A percentile compares a stretch with the other conserved stretches of the same genome.
Evolutionary conservation across 1,140 invertebrate genomes (phyloP).

Genomic region (Anthonomus grandis): DNA sequence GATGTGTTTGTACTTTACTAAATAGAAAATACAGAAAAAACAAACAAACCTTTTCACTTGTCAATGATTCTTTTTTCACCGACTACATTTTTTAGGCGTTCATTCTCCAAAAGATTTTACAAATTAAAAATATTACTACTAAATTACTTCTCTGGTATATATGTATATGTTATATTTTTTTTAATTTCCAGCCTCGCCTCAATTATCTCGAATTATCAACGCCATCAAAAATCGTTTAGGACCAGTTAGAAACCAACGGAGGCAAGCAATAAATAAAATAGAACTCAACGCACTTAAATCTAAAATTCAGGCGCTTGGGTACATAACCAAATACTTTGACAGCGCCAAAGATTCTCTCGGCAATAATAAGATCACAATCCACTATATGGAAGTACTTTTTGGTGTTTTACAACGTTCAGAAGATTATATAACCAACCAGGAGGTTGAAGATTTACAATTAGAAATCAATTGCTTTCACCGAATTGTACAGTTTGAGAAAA

Average conservation of each 20-base stretch:
- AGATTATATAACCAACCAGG: conserved; percentile 49
- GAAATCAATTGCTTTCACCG: conserved; percentile 34
- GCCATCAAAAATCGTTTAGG: conserved; percentile 8
- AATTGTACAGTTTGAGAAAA: conserved; percentile 30
- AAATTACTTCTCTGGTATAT: too few relatives aligned
- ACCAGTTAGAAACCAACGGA: conserved; percentile 7
- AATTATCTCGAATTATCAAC: too few relatives aligned
- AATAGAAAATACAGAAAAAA: too few relatives aligned
- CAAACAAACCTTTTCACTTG: too few relatives aligned
- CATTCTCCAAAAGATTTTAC: too few relatives aligned
- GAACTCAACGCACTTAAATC: conserved; percentile 26
- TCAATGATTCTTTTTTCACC: too few relatives aligned
- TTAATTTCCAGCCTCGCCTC: too few relatives aligned
- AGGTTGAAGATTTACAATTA: conserved; percentile 38
- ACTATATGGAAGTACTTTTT: conserved; percentile 21
- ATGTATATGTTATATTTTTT: too few relatives aligned
- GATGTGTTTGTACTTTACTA: too few relatives aligned
- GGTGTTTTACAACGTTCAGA: conserved; percentile 40
- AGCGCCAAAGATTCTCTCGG: background rate
- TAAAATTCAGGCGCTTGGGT: conserved; percentile 29
- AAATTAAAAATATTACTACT: too few relatives aligned
- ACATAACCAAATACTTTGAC: conserved; percentile 5
- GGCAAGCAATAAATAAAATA: conserved; percentile 30
- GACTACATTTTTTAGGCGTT: too few relatives aligned
- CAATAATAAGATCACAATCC: background rate